Evolutionary conservation across 2,113 vertebrate genomes (phyloP), one percentile per base, ranked within the genome.

Genomic region (Lynx canadensis): DNA sequence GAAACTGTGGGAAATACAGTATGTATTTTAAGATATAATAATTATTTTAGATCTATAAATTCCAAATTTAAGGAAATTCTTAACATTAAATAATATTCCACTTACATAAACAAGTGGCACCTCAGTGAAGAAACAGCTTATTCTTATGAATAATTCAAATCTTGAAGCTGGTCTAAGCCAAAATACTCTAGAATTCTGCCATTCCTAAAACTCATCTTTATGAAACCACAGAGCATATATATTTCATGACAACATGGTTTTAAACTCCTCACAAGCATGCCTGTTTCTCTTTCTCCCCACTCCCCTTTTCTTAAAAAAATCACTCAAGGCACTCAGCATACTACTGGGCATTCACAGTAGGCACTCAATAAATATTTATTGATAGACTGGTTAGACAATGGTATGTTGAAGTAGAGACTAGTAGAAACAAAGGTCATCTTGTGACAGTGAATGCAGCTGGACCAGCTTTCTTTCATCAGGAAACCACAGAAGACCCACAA

Each of bases 391-490:
- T 36, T 38, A 89, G 50, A 97, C 83, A 95, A 78, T 55, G 88
- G 63, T 50, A n/a, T 55, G 27, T 7, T 82, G 82, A 91, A 93
- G 76, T 6, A 87, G 18, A 92, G 79, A 93, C 68, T 76, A 81
- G 15, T 2, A 93, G 66, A 95, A 95, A 97, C 93, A 97, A 96
- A 76, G 66, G 65, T 76, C 84, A 92, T 89, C 57, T 57, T 93
- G 78, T 93, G 76, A 60, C 21, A 80, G 31, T 25, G 48, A 81
- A 69, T 48, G 63, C 85, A 89, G 31, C 23, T 85, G 94, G 78
- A 45, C 52, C 33, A 74, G 73, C 63, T 52, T 93, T 57, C 79
- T 96, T 80, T 92, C 86, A 38, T 78, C 29, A 89, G 93, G 68
- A 97, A 96, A 91, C 36, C 83, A 87, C 2, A 87, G 0, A 76